phyloP scores from a whole-genome alignment of 2,888 invertebrate genomes.

The Gisinianus flammeolus region DNA sequence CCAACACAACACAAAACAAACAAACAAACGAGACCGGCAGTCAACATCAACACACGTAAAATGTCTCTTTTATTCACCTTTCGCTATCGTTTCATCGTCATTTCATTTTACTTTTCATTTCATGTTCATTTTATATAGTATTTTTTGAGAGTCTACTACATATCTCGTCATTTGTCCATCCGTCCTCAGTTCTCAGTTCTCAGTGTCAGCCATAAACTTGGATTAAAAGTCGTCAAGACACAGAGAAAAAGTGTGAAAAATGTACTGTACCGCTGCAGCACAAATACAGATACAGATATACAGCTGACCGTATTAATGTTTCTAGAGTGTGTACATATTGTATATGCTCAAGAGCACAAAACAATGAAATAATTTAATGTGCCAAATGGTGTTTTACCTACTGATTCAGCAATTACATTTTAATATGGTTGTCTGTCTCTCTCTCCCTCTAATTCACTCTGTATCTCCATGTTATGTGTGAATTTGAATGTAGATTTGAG shows the following conservation, averaged over 20 bases:
- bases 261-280: background rate
- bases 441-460: too few relatives aligned
- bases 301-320: slow-evolving; percentile 1
- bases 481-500: background rate
- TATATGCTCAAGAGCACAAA: background rate
- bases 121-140: too few relatives aligned
- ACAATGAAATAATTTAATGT: slow-evolving; percentile 2
- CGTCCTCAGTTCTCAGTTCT: too few relatives aligned
- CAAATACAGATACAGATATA: too few relatives aligned
- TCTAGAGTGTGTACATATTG: background rate
- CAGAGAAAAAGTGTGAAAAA: background rate
- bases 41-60: too few relatives aligned
- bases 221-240: background rate
- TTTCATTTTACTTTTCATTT: too few relatives aligned
- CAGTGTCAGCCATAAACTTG: slow-evolving; percentile 7
- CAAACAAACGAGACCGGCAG: too few relatives aligned
- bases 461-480: background rate
- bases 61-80: too few relatives aligned
- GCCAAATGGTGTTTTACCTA: background rate
- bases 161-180: background rate
- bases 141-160: background rate
- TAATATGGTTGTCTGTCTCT: too few relatives aligned
- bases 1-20: too few relatives aligned
- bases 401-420: too few relatives aligned
- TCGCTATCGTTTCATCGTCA: background rate